A percentile compares a stretch with the other conserved stretches of the same genome.
These are phyloP conservation scores for Aphelenchoides besseyi DNA, from an alignment of 1,140 invertebrate genomes.

Conservation along the genomic window DNA sequence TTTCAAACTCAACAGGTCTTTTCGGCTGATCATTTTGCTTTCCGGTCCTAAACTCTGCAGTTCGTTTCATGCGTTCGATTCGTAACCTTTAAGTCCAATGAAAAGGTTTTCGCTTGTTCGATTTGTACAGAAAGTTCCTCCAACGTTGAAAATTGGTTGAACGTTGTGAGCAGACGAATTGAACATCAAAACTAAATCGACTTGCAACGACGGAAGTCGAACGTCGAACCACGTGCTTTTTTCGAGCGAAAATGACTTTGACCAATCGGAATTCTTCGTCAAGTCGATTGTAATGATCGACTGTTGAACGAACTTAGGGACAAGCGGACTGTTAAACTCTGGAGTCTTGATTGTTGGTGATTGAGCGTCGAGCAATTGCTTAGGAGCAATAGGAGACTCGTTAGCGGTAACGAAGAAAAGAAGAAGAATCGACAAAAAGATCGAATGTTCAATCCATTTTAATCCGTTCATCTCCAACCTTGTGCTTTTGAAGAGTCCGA, in stretches of 20 bases:
- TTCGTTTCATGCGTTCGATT: neutral
- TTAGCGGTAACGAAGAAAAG: too few relatives aligned
- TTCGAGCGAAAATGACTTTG: neutral
- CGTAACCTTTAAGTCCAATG: neutral
- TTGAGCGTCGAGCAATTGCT: too few relatives aligned
- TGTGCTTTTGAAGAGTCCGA: too few relatives aligned
- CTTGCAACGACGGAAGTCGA: neutral
- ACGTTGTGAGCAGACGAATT: constrained; percentile 3
- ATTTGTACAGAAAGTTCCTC: neutral
- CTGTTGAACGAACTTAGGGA: too few relatives aligned
- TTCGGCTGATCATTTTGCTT: neutral
- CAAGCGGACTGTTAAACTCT: too few relatives aligned
- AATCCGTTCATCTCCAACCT: neutral
- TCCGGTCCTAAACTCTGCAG: neutral
- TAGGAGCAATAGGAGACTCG: too few relatives aligned
- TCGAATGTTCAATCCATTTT: neutral
- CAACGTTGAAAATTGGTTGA: neutral
- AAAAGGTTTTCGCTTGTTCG: neutral
- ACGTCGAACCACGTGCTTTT: neutral
- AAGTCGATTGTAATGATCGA: neutral
- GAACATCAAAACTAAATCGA: constrained; percentile 12
- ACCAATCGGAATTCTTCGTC: neutral
- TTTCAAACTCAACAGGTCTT: constrained; percentile 7
- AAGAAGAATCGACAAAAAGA: neutral
- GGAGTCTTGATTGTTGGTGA: too few relatives aligned